These are phyloP conservation scores for Coptodon bakossiorum DNA, from an alignment of 2,113 vertebrate genomes.

Conservation along the genomic window DNA sequence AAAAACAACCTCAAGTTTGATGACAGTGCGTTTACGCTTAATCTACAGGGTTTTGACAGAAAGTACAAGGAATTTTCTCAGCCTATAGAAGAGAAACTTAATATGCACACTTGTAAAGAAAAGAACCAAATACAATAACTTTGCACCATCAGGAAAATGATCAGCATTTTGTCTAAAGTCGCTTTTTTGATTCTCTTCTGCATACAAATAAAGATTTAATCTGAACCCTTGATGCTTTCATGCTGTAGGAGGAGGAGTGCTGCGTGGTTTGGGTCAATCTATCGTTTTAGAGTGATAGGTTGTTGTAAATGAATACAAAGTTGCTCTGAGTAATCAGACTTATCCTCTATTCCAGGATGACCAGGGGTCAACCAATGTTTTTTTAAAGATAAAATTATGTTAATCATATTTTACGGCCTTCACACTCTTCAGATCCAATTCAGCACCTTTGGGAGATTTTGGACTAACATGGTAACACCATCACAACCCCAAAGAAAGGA, in stretches of 20 bases:
- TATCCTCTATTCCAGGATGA: not conserved
- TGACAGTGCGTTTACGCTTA: not conserved
- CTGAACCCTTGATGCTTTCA: not conserved
- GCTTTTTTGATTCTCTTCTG: not conserved
- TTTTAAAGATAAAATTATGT: not conserved
- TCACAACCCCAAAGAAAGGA: not conserved
- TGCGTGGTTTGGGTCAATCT: not conserved
- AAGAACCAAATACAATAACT: not conserved
- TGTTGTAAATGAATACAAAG: not conserved
- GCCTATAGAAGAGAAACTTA: not conserved
- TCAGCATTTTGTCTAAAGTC: not conserved
- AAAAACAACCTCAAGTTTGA: not conserved
- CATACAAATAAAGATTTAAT: not conserved
- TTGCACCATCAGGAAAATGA: not conserved
- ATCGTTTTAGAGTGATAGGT: not conserved
- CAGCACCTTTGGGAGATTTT: not conserved
- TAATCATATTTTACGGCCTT: not conserved
- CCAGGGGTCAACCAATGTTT: not conserved
- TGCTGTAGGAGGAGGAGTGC: not conserved
- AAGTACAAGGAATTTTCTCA: not conserved
- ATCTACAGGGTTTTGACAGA: not conserved
- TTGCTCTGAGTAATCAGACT: not conserved
- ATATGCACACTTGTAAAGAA: not conserved
- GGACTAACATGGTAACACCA: not conserved
- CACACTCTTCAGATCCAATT: not conserved